phyloP scores from a whole-genome alignment of 2,797 vertebrate species.

The Pristis pectinata region DNA sequence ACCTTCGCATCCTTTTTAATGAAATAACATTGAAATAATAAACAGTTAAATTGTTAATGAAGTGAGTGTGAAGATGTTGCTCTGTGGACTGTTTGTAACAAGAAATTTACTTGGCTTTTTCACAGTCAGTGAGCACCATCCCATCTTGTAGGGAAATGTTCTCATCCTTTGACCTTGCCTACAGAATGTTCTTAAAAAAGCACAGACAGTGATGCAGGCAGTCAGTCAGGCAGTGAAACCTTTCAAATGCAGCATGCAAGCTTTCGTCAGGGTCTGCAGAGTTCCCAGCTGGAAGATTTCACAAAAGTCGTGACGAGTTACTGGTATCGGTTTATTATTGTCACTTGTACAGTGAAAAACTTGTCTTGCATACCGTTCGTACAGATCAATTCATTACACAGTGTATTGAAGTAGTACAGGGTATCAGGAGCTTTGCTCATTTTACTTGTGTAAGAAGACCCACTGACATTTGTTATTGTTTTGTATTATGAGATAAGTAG shows the following conservation, averaged over 20 bases:
- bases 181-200: neutral
- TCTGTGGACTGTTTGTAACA: neutral
- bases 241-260: neutral
- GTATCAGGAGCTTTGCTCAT: neutral
- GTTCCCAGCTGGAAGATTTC: neutral
- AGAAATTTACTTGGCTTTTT: neutral
- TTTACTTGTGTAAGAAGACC: neutral
- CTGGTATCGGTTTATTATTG: too few species aligned
- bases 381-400: too few species aligned
- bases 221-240: neutral
- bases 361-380: too few species aligned
- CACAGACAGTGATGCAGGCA: neutral
- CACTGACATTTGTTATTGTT: neutral
- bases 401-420: too few species aligned
- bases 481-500: neutral
- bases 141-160: neutral
- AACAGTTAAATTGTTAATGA: neutral
- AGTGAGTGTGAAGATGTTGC: neutral
- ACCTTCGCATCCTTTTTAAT: neutral
- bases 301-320: neutral
- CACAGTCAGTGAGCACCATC: neutral
- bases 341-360: too few species aligned
- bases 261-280: neutral
- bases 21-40: neutral
- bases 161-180: neutral